These are phyloP conservation scores for Oligia fasciuncula DNA, from an alignment of 2,888 invertebrate genomes.

Conservation along the genomic window DNA sequence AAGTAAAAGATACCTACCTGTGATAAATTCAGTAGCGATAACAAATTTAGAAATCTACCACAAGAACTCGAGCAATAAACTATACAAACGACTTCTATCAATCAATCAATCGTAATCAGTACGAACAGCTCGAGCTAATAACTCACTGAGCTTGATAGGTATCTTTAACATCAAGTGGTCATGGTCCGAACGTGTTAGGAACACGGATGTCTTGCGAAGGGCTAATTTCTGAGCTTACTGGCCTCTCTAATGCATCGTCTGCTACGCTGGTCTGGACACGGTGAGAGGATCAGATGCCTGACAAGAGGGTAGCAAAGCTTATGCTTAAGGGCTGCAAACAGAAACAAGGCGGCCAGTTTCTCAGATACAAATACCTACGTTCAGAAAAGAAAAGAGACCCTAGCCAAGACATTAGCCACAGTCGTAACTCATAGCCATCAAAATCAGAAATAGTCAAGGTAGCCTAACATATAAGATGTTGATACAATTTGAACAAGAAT, in stretches of 20 bases:
- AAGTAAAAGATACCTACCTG: background rate
- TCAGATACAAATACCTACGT: background rate
- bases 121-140: background rate
- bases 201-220: no score
- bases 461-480: background rate
- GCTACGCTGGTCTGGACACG: no score
- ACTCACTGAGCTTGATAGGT: background rate
- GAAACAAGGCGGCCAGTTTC: background rate
- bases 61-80: constrained; percentile 22
- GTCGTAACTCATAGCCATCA: background rate
- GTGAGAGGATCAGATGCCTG: no score
- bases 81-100: constrained; percentile 9
- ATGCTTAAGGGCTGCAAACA: no score
- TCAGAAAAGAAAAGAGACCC: background rate
- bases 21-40: background rate
- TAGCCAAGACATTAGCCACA: background rate
- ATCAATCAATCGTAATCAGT: constrained; percentile 25
- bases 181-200: no score
- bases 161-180: background rate
- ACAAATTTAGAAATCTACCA: constrained; percentile 39
- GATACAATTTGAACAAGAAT: background rate
- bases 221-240: no score
- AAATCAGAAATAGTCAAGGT: background rate
- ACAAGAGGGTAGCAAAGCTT: no score
- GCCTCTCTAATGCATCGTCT: no score